Conservation (phyloP, 1,140 invertebrate genomes). For the Gryllus bimaculatus region DNA sequence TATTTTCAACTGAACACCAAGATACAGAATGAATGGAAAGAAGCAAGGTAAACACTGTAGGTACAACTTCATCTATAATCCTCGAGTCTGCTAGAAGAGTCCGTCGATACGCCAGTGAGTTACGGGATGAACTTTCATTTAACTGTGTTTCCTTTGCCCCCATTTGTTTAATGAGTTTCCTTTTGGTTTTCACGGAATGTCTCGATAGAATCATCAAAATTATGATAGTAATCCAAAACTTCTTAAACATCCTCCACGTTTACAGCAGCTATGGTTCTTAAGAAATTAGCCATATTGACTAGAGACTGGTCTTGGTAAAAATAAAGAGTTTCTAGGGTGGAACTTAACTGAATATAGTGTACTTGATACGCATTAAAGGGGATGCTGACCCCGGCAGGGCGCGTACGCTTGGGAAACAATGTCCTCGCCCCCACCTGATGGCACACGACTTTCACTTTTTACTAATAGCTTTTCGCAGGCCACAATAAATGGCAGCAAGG, state of each 20-base stretch:
- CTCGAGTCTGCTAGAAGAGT: slow-evolving; percentile 12
- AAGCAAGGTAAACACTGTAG: background rate
- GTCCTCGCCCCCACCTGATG: too few relatives aligned
- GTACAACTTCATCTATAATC: background rate
- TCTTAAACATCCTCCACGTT: slow-evolving; percentile 89
- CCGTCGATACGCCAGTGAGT: background rate
- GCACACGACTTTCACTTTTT: too few relatives aligned
- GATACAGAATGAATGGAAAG: background rate
- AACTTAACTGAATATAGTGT: slow-evolving; percentile 82
- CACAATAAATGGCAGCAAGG: too few relatives aligned
- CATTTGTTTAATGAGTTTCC: slow-evolving; percentile 47
- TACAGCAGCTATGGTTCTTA: slow-evolving; percentile 78
- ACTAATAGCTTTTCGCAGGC: too few relatives aligned
- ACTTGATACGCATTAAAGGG: too few relatives aligned
- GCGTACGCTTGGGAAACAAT: too few relatives aligned
- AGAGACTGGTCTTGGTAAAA: slow-evolving; percentile 76
- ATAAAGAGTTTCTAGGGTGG: slow-evolving; percentile 80
- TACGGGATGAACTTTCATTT: background rate
- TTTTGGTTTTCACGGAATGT: slow-evolving; percentile 85
- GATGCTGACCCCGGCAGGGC: too few relatives aligned
- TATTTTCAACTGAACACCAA: background rate
- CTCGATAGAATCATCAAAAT: slow-evolving; percentile 88
- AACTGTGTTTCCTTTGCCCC: slow-evolving; percentile 14
- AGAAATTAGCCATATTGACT: slow-evolving; percentile 81
- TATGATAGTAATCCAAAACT: slow-evolving; percentile 83